Evolutionary conservation across 2,888 invertebrate genomes (phyloP), one percentile per base, ranked within the genome.

Genomic region (Melinaea menophilus): DNA sequence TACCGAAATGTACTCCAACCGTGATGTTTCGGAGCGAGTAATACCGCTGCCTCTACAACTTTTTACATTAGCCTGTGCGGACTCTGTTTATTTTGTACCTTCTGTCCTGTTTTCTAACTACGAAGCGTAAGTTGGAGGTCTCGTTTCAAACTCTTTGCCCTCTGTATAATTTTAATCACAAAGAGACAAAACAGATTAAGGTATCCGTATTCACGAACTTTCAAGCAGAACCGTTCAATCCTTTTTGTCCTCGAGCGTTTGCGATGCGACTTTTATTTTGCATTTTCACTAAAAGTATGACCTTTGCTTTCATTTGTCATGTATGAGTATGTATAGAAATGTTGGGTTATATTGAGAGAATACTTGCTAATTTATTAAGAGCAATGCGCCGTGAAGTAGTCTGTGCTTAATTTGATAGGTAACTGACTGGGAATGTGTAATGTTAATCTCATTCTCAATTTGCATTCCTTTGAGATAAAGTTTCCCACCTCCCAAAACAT

Each of bases 141-240:
- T 81, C 81, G 80, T 84, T 88, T 85, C 80, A 84, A 85, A 85
- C 81, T 84, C 80, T 72, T 72, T 75, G 76, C 77, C 78, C 76
- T 77, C 77, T 72, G 75, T 79, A 81, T 74, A 74, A 88, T 87
- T 88, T 88, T 85, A 85, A 86, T 87, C 80, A 83, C 85, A 85
- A 84, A 84, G 84, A 87, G 84, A 87, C 86, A 87, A 87, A 82
- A 83, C 80, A 80, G 79, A 77, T 77, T 75, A 78, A 79, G 77
- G 70, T 71, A 71, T 72, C 66, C 69, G 78, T 79, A 77, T 78
- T 80, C 77, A 79, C 68, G 55, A 73, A 85, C 75, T 86, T 85
- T 80, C 66, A 56, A 66, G 71, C 72, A 71, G 74, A 71, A 76
- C 82, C 80, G 84, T 84, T 81, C 82, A 80, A 77, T 76, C 66